A percentile compares a stretch with the other conserved stretches of the same genome.
These are phyloP conservation scores for Autographa gamma DNA, from an alignment of 2,888 invertebrate species.

Conservation along the genomic window DNA sequence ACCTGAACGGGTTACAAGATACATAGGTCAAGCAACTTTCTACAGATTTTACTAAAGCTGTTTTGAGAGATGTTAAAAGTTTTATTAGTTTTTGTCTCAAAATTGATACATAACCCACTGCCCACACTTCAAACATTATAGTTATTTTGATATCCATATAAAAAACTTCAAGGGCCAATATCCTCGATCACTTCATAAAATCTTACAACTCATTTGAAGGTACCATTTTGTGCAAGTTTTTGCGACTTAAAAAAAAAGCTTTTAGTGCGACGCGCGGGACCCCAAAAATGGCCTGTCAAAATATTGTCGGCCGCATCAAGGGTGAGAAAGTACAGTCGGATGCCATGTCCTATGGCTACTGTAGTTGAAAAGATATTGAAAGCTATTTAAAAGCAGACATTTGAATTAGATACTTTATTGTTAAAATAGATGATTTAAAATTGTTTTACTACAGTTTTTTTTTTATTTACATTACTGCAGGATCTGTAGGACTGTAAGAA, in stretches of 20 bases:
- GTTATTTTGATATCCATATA: not conserved
- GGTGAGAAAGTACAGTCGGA: conserved; percentile 65
- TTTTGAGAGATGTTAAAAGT: no score
- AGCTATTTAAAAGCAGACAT: no score
- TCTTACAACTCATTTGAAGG: conserved; percentile 46
- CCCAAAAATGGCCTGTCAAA: conserved; percentile 81
- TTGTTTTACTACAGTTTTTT: no score
- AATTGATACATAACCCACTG: not conserved
- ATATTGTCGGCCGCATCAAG: conserved; percentile 78
- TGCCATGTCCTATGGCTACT: not conserved
- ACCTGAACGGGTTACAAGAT: no score
- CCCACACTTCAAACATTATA: not conserved
- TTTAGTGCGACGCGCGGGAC: conserved; percentile 68
- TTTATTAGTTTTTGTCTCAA: not conserved
- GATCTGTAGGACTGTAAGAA: no score
- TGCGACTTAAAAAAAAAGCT: conserved; percentile 67
- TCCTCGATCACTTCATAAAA: conserved; percentile 48
- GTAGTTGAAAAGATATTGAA: no score
- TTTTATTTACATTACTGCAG: no score
- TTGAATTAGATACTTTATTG: no score
- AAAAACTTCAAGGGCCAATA: conserved; percentile 54
- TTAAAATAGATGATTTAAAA: no score
- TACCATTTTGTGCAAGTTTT: conserved; percentile 50
- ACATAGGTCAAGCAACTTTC: no score
- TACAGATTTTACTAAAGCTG: no score